Percentiles rank a stretch among this genome's conserved stretches.
Evolutionary conservation across 2,888 invertebrate species (phyloP).

Genomic region (Ctenicera cuprea): DNA sequence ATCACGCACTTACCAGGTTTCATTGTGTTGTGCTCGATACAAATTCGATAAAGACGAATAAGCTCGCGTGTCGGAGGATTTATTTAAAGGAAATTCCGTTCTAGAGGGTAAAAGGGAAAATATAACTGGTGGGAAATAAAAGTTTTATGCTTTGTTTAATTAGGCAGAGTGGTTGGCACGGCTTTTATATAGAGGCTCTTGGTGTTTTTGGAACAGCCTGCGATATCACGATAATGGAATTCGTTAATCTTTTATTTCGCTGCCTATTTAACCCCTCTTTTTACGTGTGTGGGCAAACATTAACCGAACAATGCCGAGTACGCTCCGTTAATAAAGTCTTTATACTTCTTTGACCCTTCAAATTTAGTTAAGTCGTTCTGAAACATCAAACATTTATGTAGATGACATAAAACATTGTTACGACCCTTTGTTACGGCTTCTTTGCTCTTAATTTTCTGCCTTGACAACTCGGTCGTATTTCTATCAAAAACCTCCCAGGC

Average conservation of each 20-base stretch:
- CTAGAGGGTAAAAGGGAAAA: slow-evolving; percentile 39
- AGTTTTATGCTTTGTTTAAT: slow-evolving; percentile 55
- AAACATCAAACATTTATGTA: slow-evolving; percentile 33
- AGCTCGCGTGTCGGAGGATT: slow-evolving; percentile 46
- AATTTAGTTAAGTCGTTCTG: slow-evolving; percentile 39
- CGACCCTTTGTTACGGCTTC: slow-evolving; percentile 24
- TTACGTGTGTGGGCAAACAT: slow-evolving; percentile 41
- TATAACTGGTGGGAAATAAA: slow-evolving; percentile 54
- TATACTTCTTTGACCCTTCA: slow-evolving; percentile 36
- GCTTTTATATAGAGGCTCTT: slow-evolving; percentile 52
- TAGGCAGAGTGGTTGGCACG: slow-evolving; percentile 56
- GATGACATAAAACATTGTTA: slow-evolving; percentile 28
- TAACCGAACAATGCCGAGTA: slow-evolving; percentile 39
- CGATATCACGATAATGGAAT: slow-evolving; percentile 55
- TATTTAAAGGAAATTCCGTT: slow-evolving; percentile 48
- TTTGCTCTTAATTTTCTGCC: slow-evolving; percentile 27
- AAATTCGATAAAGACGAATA: slow-evolving; percentile 47
- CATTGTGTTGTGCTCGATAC: slow-evolving; percentile 41
- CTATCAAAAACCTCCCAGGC: slow-evolving; percentile 7
- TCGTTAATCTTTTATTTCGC: slow-evolving; percentile 54
- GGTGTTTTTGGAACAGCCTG: slow-evolving; percentile 53
- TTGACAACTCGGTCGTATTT: slow-evolving; percentile 14
- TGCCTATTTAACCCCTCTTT: slow-evolving; percentile 47
- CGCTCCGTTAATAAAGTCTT: slow-evolving; percentile 41
- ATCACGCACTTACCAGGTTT: slow-evolving; percentile 40